Base-by-base conservation (phyloP, 2,113 vertebrate genomes). In the Onychostoma macrolepis region DNA sequence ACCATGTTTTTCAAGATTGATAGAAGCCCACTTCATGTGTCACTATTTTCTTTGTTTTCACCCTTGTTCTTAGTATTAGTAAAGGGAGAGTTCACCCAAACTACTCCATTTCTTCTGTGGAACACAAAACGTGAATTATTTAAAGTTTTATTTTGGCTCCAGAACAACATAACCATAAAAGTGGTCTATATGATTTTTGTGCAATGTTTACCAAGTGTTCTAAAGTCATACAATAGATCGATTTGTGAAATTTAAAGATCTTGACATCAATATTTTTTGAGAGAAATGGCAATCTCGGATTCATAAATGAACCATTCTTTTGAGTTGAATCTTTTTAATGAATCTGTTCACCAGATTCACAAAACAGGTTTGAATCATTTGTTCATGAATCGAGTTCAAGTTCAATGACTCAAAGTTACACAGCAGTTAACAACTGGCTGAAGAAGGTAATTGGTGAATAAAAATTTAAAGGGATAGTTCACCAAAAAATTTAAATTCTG, bases 1-100 rank as follows among this genome's bases (percentile, higher is more conserved):
- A 81, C 65, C 26, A 4, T 72, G 58, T 86, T 83, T 71, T 50
- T 45, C 10, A n/a, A 81, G 56, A 67, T 28, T 63, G 19, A 56
- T 43, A 45, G 26, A 50, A 30, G 33, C 28, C 2, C 3, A 76
- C 53, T 77, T 65, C 43, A 38, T 85, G 30, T 77, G 21, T 61
- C 65, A 19, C 65, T 48, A 1, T 4, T 26, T 13, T n/a, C 41
- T 50, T 33, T 15, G 33, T 72, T 85, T 63, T 76, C n/a, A 24
- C 1, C 7, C 71, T 76, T 61, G 53, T 33, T 85, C 33, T 61
- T 80, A 2, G 36, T 12, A 26, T 38, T 36, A 17, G n/a, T n/a
- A 17, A 80, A 7, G 10, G 19, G 9, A n/a, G 17, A 79, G 30
- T 58, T 74, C 8, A 33, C 10, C 76, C 17, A 19, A 30, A 50